Evolutionary conservation across 1,140 invertebrate genomes (phyloP).

Genomic region (Hypsibius dujardini): DNA sequence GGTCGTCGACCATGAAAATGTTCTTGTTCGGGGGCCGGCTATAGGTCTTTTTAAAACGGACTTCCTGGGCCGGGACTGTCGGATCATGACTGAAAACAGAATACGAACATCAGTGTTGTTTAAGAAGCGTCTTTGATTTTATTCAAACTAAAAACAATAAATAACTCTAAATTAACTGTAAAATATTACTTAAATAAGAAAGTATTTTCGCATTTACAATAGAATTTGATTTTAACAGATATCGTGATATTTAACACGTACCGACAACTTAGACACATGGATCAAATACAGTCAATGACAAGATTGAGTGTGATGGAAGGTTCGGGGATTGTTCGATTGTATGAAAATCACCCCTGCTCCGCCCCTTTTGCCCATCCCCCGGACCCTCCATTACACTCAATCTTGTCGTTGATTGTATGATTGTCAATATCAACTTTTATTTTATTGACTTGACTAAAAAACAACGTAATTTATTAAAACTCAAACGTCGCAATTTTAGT

Average conservation of each 20-base stretch:
- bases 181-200: background rate
- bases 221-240: background rate
- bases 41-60: background rate
- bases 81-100: constrained; percentile 6
- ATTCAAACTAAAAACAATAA: background rate
- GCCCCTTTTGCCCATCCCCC: too few species aligned
- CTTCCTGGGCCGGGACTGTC: background rate
- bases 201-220: background rate
- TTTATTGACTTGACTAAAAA: background rate
- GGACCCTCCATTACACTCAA: too few species aligned
- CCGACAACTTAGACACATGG: too few species aligned
- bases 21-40: background rate
- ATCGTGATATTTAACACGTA: background rate
- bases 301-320: too few species aligned
- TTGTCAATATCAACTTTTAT: too few species aligned
- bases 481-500: background rate
- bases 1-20: background rate
- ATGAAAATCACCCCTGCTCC: too few species aligned
- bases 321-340: too few species aligned
- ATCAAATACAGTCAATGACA: too few species aligned
- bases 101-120: too few species aligned
- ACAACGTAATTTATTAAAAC: background rate
- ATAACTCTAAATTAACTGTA: background rate
- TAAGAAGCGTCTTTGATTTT: too few species aligned
- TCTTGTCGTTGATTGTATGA: too few species aligned